Conservation (phyloP, 2,797 vertebrate species). For the Hozukius guyotensis region DNA sequence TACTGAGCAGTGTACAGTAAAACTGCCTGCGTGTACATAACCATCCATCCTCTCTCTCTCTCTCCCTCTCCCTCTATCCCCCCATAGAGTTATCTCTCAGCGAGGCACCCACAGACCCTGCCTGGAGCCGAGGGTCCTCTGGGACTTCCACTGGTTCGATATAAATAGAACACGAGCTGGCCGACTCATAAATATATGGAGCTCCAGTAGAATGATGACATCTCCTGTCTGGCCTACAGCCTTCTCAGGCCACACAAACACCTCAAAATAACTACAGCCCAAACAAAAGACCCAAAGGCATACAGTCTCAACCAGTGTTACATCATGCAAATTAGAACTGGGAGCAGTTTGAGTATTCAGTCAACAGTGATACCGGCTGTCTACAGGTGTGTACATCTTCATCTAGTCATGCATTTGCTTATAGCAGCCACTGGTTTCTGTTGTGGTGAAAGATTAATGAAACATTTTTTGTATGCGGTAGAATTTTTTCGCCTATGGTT, state of each 20-base stretch:
- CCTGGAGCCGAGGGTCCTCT: conserved; percentile 65
- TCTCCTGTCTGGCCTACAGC: conserved; percentile 73
- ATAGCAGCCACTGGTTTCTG: not conserved
- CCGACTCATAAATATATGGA: conserved; percentile 77
- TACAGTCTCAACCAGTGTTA: conserved; percentile 10
- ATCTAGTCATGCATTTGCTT: not conserved
- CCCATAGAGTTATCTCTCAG: conserved; percentile 66
- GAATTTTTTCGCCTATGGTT: not conserved
- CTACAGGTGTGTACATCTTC: conserved; percentile 4
- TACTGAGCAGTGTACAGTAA: conserved; percentile 8
- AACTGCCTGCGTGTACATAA: conserved; percentile 50
- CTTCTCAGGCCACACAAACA: conserved; percentile 63
- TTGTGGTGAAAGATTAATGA: not conserved
- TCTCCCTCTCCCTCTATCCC: conserved; percentile 7
- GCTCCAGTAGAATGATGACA: conserved; percentile 75
- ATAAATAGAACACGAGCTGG: conserved; percentile 81
- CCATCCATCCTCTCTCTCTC: conserved; percentile 31
- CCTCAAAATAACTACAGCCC: conserved; percentile 61
- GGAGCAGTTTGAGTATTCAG: conserved; percentile 1
- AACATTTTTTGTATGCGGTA: not conserved
- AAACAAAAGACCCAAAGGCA: conserved; percentile 37
- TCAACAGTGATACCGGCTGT: not conserved
- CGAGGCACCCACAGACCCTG: conserved; percentile 67
- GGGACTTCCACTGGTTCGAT: conserved; percentile 73
- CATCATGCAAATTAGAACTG: conserved; percentile 30